A percentile compares a stretch with the other conserved stretches of the same genome.
phyloP scores from a whole-genome alignment of 2,888 invertebrate species.

The Gibbula magus region DNA sequence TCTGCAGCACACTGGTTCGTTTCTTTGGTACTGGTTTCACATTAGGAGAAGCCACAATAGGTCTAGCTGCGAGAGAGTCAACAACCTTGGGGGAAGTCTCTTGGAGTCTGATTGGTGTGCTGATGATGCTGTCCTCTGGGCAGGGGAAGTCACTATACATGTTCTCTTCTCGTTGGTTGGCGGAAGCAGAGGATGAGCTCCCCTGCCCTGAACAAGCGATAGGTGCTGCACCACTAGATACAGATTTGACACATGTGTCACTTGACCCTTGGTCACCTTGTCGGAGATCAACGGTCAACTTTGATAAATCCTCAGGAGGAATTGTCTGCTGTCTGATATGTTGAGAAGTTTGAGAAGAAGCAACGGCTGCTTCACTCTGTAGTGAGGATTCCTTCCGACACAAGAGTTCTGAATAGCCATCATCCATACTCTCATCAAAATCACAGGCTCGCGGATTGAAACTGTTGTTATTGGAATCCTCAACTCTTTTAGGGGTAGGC shows the following conservation, averaged over 20 bases:
- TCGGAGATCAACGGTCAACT: not conserved
- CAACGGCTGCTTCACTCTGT: no score
- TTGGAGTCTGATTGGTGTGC: not conserved
- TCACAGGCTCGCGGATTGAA: not conserved
- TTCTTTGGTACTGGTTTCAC: not conserved
- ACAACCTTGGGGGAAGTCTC: not conserved
- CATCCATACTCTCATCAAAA: conserved; percentile 24
- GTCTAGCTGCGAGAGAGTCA: not conserved
- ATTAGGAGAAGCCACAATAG: not conserved
- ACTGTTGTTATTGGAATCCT: conserved; percentile 11
- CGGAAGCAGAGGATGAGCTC: not conserved
- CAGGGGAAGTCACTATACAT: conserved; percentile 3
- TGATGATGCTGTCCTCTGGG: not conserved
- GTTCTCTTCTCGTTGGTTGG: not conserved
- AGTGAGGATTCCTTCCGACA: no score
- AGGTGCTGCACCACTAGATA: not conserved
- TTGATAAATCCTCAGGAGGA: not conserved
- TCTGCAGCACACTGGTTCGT: not conserved
- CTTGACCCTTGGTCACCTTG: not conserved
- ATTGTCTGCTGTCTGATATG: conserved; percentile 3
- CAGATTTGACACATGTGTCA: not conserved
- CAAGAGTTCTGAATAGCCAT: conserved; percentile 31
- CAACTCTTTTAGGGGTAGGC: not conserved
- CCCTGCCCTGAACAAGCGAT: not conserved
- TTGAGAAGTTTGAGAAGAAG: not conserved